phyloP scores from a whole-genome alignment of 2,113 vertebrate genomes.

The Lipophrys pholis region DNA sequence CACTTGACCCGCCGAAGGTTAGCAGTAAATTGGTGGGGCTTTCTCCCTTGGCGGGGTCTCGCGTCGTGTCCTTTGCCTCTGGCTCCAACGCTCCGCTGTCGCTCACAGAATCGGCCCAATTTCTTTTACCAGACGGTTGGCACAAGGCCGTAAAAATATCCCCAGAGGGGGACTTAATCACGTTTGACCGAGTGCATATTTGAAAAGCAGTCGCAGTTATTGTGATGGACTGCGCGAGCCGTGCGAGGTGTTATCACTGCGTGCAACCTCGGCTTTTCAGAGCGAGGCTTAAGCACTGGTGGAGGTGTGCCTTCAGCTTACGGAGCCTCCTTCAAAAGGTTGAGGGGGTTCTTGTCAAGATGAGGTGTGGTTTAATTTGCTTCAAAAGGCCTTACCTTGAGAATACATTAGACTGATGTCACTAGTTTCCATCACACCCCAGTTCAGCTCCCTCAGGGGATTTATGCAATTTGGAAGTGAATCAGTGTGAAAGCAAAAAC shows the following conservation, averaged over 20 bases:
- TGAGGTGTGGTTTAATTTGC: constrained; percentile 52
- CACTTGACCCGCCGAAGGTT: constrained; percentile 48
- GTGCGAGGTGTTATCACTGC: constrained; percentile 10
- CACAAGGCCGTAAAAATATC: constrained; percentile 56
- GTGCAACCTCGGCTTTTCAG: constrained; percentile 1
- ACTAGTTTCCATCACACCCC: constrained; percentile 8
- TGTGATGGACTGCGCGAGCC: constrained; percentile 33
- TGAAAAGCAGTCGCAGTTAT: constrained; percentile 58
- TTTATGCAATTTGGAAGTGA: constrained; percentile 19
- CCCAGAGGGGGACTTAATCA: constrained; percentile 48
- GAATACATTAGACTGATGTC: constrained; percentile 3
- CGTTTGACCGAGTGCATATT: constrained; percentile 57
- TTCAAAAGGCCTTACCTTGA: constrained; percentile 23
- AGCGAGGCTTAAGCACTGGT: background rate
- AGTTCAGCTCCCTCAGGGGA: background rate
- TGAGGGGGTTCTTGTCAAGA: constrained; percentile 32
- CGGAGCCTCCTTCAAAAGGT: constrained; percentile 6
- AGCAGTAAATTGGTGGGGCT: constrained; percentile 61
- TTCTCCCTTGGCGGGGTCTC: constrained; percentile 27
- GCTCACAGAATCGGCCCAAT: constrained; percentile 52
- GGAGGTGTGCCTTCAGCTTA: background rate
- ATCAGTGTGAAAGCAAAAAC: constrained; percentile 15
- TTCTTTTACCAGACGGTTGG: constrained; percentile 58
- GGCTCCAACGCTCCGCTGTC: constrained; percentile 22
- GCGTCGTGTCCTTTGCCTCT: constrained; percentile 16